These are phyloP conservation scores for Coptodon bakossiorum DNA, from an alignment of 2,113 vertebrate species.

Conservation along the genomic window DNA sequence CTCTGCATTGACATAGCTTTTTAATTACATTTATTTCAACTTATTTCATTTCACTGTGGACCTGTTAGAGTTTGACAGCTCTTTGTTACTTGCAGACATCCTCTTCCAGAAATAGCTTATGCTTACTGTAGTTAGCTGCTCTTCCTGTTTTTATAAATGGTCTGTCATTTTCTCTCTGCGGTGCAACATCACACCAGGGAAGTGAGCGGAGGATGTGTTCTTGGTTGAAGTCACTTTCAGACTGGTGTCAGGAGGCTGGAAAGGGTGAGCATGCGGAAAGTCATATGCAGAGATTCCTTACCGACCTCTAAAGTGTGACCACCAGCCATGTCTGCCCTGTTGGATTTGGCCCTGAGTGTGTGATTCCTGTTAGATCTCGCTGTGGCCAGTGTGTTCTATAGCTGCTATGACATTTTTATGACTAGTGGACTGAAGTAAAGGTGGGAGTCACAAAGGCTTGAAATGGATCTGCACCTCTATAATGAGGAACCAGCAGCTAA, in stretches of 20 bases:
- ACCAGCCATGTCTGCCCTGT: not conserved
- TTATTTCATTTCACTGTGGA: slow-evolving; percentile 12
- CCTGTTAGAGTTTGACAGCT: slow-evolving; percentile 33
- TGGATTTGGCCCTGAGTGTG: slow-evolving; percentile 1
- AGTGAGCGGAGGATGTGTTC: slow-evolving; percentile 31
- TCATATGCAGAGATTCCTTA: not conserved
- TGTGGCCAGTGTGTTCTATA: slow-evolving; percentile 12
- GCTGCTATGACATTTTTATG: slow-evolving; percentile 56
- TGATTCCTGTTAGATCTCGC: slow-evolving; percentile 19
- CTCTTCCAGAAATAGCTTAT: slow-evolving; percentile 60
- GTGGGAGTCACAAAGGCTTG: slow-evolving; percentile 50
- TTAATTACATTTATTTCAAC: slow-evolving; percentile 11
- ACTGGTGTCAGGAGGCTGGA: slow-evolving; percentile 13
- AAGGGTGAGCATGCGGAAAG: slow-evolving; percentile 5
- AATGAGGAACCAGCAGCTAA: slow-evolving; percentile 38
- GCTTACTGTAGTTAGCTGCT: slow-evolving; percentile 56
- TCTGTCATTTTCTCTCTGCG: slow-evolving; percentile 47
- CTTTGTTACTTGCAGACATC: slow-evolving; percentile 53
- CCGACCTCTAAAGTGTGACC: not conserved
- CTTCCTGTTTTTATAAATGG: slow-evolving; percentile 60
- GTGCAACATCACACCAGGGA: slow-evolving; percentile 45
- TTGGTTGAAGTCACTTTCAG: slow-evolving; percentile 43
- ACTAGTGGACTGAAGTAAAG: slow-evolving; percentile 53
- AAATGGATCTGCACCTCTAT: slow-evolving; percentile 40
- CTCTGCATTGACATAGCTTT: not conserved